Percentiles rank a stretch among this genome's conserved stretches.
Conservation (phyloP, 2,113 vertebrate species). For the Nibea coibor region DNA sequence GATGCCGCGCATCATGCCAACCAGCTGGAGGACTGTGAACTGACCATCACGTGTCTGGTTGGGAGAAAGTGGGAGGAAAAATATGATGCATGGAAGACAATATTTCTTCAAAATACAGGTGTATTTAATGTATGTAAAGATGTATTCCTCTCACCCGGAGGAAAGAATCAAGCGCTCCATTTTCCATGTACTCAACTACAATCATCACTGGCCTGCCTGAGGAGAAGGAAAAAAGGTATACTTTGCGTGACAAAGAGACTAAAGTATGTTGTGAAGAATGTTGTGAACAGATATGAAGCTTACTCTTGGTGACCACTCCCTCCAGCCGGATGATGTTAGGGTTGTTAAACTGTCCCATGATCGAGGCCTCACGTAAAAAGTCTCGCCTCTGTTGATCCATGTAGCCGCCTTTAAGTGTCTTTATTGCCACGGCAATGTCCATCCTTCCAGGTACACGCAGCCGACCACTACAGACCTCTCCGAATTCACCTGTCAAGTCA, state of each 20-base stretch:
- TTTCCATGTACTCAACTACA: constrained; percentile 97
- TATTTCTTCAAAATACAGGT: not conserved
- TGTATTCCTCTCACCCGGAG: constrained; percentile 87
- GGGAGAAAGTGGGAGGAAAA: constrained; percentile 21
- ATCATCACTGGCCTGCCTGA: constrained; percentile 97
- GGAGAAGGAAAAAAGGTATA: not conserved
- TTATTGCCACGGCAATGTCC: constrained; percentile 95
- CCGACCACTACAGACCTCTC: constrained; percentile 95
- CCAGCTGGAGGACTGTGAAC: constrained; percentile 96
- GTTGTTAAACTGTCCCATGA: constrained; percentile 98
- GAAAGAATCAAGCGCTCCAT: constrained; percentile 95
- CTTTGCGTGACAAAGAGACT: not conserved
- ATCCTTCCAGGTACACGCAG: constrained; percentile 93
- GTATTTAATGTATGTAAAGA: not conserved
- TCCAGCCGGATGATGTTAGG: constrained; percentile 96
- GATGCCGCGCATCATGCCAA: constrained; percentile 95
- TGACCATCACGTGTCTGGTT: constrained; percentile 93
- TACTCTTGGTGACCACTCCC: constrained; percentile 97
- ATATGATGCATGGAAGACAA: not conserved
- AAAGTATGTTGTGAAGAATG: not conserved
- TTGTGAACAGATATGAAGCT: constrained; percentile 57
- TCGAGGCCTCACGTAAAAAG: constrained; percentile 96
- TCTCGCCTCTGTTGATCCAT: constrained; percentile 93
- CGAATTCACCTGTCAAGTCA: constrained; percentile 91
- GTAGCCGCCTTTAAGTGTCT: constrained; percentile 95